Percentiles rank a stretch among this genome's conserved stretches.
These are phyloP conservation scores for Petrocephalus schoutedeni DNA, from an alignment of 2,797 vertebrate species.

Conservation along the genomic window DNA sequence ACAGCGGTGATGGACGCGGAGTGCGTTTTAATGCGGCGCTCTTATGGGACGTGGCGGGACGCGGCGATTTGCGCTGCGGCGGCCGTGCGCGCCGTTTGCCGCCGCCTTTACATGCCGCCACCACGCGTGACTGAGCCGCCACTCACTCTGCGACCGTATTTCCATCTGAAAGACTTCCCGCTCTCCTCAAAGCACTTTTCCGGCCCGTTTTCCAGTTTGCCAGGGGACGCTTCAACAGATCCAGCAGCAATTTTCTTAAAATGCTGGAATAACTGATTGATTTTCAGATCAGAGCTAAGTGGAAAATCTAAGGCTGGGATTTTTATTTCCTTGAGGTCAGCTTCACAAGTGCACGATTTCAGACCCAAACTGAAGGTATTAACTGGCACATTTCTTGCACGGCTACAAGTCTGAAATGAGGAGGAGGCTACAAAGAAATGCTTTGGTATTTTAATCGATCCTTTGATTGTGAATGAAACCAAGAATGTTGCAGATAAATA, in stretches of 20 bases:
- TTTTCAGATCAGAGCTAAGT: slow-evolving; percentile 3
- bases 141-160: background rate
- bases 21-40: slow-evolving; percentile 56
- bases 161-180: background rate
- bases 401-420: background rate
- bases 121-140: slow-evolving; percentile 7
- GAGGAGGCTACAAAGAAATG: background rate
- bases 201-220: background rate
- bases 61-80: slow-evolving; percentile 49
- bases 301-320: background rate
- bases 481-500: background rate
- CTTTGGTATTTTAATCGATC: background rate
- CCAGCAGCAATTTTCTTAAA: slow-evolving; percentile 10
- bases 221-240: background rate
- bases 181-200: background rate
- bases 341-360: background rate
- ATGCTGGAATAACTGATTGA: background rate
- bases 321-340: background rate
- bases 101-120: slow-evolving; percentile 27
- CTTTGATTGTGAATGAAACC: background rate
- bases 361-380: background rate
- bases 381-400: background rate
- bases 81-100: slow-evolving; percentile 44
- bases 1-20: slow-evolving; percentile 49
- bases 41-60: slow-evolving; percentile 42